Conservation (phyloP, 2,888 invertebrate species). For the Seira sanloemensis region DNA sequence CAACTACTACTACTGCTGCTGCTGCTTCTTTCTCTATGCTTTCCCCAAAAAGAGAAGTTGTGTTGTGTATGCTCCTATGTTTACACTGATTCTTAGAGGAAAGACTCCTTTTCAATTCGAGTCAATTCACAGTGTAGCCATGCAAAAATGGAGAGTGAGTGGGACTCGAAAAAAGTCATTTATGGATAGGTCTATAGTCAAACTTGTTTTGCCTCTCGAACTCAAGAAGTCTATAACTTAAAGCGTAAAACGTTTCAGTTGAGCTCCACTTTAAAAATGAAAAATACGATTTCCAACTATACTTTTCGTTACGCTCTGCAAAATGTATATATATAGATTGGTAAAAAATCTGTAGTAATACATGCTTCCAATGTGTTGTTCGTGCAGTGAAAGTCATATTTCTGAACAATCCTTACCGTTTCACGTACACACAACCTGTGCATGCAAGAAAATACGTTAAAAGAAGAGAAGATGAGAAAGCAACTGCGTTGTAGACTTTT, state of each 20-base stretch:
- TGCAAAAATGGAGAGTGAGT: neutral
- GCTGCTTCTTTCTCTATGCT: neutral
- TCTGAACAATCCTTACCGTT: no score
- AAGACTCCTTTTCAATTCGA: conserved; percentile 15
- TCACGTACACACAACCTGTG: neutral
- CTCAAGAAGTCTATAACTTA: neutral
- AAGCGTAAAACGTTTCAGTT: conserved; percentile 3
- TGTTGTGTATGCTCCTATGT: no score
- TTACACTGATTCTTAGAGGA: neutral
- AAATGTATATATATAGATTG: neutral
- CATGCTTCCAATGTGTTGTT: neutral
- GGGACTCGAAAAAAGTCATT: neutral
- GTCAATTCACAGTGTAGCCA: conserved; percentile 28
- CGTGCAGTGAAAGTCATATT: no score
- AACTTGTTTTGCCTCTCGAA: conserved; percentile 23
- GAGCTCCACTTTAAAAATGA: no score
- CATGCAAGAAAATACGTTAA: neutral
- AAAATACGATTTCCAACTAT: no score
- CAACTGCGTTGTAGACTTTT: neutral
- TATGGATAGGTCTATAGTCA: neutral
- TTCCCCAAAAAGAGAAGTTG: neutral
- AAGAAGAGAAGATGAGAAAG: neutral
- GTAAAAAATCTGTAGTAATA: neutral
- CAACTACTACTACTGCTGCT: conserved; percentile 27
- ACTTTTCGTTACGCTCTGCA: no score